phyloP scores from a whole-genome alignment of 2,888 invertebrate genomes.

The Lottia scabra region DNA sequence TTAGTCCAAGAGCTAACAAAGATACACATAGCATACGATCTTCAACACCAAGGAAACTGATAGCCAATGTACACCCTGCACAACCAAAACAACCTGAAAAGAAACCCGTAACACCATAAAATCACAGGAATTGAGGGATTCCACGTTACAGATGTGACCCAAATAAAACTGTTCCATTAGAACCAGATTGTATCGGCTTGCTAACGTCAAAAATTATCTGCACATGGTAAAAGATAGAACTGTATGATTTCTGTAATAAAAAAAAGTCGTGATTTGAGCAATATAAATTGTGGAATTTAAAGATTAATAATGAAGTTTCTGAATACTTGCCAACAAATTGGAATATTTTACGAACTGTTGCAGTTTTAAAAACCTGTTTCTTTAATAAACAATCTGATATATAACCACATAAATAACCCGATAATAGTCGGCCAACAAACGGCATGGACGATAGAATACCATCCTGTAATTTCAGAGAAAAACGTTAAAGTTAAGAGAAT shows the following conservation, averaged over 20 bases:
- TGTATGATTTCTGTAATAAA: no score
- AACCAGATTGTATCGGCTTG: no score
- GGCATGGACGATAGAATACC: slow-evolving; percentile 43
- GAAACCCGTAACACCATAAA: neutral
- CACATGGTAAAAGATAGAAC: no score
- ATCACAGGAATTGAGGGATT: no score
- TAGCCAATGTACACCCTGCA: slow-evolving; percentile 33
- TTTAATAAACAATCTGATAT: slow-evolving; percentile 34
- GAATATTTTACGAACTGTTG: slow-evolving; percentile 40
- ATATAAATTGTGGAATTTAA: no score
- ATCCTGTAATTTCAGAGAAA: slow-evolving; percentile 27
- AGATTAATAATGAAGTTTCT: neutral
- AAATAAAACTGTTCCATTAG: no score
- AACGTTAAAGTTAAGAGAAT: no score
- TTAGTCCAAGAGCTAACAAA: slow-evolving; percentile 42
- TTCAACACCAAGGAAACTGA: slow-evolving; percentile 36
- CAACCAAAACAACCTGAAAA: slow-evolving; percentile 42
- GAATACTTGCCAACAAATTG: slow-evolving; percentile 38
- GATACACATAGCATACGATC: slow-evolving; percentile 33
- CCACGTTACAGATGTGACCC: no score
- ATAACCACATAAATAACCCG: slow-evolving; percentile 31
- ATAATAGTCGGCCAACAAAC: slow-evolving; percentile 38
- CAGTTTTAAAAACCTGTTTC: slow-evolving; percentile 24
- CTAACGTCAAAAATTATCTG: no score
- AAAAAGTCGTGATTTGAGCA: no score